Conservation (phyloP, 2,797 vertebrate species). For the Todus mexicanus region DNA sequence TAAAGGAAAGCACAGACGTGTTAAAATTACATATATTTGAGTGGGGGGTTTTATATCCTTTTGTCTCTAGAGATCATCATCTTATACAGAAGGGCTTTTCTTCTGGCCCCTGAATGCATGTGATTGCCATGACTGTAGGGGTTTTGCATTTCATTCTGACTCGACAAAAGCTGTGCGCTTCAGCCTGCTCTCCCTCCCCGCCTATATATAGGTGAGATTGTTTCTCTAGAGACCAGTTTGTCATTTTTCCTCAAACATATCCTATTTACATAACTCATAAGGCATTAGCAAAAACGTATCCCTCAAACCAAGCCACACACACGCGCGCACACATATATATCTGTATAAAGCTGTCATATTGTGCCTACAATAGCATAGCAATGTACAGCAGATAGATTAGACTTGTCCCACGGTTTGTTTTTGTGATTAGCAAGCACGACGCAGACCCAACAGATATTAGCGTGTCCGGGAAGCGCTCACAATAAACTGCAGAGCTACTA, state of each 20-base stretch:
- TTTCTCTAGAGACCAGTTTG: conserved; percentile 6
- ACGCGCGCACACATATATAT: not conserved
- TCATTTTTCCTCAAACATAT: not conserved
- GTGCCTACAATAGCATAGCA: not conserved
- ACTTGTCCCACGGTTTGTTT: conserved; percentile 42
- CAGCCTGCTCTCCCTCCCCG: not conserved
- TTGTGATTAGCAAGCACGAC: conserved; percentile 31
- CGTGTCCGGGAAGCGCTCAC: conserved; percentile 68
- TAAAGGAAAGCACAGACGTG: not conserved
- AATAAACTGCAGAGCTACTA: conserved; percentile 74
- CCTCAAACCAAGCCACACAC: not conserved
- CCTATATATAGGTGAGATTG: not conserved
- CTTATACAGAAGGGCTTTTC: not conserved
- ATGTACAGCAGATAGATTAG: not conserved
- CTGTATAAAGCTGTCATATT: not conserved
- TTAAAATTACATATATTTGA: not conserved
- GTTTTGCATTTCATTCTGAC: conserved; percentile 22
- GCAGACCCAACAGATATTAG: conserved; percentile 66
- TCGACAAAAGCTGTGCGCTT: not conserved
- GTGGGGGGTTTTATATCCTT: not conserved
- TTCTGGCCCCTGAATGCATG: not conserved
- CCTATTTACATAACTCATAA: conserved; percentile 28
- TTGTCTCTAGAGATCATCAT: not conserved
- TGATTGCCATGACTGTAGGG: not conserved
- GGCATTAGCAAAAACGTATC: not conserved